Evolutionary conservation across 2,113 vertebrate genomes (phyloP), one percentile per base, ranked within the genome.

Genomic region (Zosterops hypoxanthus): DNA sequence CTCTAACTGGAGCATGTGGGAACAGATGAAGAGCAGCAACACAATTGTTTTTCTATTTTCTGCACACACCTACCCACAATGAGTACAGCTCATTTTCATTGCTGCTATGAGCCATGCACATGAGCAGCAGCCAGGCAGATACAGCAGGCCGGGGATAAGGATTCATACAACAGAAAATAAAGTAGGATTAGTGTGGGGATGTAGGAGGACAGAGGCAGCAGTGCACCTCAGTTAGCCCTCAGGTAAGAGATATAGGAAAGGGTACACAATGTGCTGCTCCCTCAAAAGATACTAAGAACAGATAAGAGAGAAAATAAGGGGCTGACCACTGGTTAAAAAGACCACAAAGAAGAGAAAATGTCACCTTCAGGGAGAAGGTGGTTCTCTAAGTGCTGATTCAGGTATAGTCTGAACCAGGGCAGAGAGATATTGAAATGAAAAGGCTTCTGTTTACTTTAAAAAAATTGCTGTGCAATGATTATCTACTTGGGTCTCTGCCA

Each of bases 361-460:
- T 96, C 82, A 93, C 63, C 82, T 93, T 94, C 71, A 93, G 46
- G 46, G 36, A 69, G 25, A 17, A 90, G 36, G 20, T 77, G 25
- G 20, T 65, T 90, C 53, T 77, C 8, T 77, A 86, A 95, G 33
- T 93, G 82, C 79, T 93, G 92, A 88, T 93, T 95, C 88, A 72
- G 66, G 12, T 79, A 36, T 24, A 76, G 85, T 42, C 21, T 73
- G 79, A 97, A 91, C 36, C 25, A 39, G 50, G 33, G 33, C 65
- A 88, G 71, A 71, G 24, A 82, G 50, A 76, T 59, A 82, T 4
- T 90, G 63, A 95, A 94, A 94, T 80, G 66, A 77, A 94, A 91
- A 85, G 24, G 19, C 42, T 88, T 23, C 63, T 91, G 82, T 94
- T 97, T 94, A 82, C 72, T 92, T 90, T 84, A 46, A 92, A 50